Evolutionary conservation across 2,797 vertebrate genomes (phyloP).

Genomic region (Hydrophis major): DNA sequence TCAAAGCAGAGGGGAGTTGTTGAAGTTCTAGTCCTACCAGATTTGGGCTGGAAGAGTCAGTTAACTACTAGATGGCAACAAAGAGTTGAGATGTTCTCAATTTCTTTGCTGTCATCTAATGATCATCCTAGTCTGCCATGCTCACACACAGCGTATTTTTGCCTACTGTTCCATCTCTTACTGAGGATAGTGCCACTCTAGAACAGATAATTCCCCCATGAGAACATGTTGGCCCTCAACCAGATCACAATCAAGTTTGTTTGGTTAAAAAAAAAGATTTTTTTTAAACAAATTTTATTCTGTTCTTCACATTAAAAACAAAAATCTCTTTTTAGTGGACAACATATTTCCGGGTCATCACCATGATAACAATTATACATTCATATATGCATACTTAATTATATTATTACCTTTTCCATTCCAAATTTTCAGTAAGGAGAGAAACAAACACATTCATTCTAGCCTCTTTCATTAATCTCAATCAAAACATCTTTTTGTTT

Average conservation of each 20-base stretch:
- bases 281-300: too few relatives aligned
- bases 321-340: too few relatives aligned
- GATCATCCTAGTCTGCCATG: background rate
- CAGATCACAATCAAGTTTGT: background rate
- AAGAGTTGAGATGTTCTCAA: background rate
- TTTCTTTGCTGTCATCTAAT: background rate
- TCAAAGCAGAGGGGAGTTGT: background rate
- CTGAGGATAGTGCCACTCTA: background rate
- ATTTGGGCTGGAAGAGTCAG: background rate
- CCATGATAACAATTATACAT: too few relatives aligned
- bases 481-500: too few relatives aligned
- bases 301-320: too few relatives aligned
- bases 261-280: background rate
- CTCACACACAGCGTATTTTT: background rate
- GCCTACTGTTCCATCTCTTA: background rate
- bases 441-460: too few relatives aligned
- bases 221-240: background rate
- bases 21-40: background rate
- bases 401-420: too few relatives aligned
- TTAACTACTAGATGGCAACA: background rate
- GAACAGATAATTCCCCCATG: background rate
- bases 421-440: too few relatives aligned
- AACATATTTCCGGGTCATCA: too few relatives aligned
- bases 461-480: too few relatives aligned
- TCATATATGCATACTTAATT: too few relatives aligned